Conservation (phyloP, 1,140 invertebrate genomes). For the Pogonus chalceus region DNA sequence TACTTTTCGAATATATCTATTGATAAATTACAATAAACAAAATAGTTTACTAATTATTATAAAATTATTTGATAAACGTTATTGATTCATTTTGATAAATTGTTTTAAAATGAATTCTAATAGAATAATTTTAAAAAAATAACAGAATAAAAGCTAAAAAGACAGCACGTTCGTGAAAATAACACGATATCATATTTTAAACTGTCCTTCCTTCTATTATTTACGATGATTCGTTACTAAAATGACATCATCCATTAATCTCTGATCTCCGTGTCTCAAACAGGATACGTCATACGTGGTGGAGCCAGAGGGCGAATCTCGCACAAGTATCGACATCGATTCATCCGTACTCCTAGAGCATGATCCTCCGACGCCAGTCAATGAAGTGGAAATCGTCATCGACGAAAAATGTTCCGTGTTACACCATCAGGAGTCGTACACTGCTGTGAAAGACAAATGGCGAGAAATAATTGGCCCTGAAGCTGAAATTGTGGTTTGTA, state of each 20-base stretch:
- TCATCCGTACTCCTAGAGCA: conserved; percentile 44
- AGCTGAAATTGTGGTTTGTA: conserved; percentile 62
- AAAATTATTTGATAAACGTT: no score
- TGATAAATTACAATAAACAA: no score
- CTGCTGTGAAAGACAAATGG: conserved; percentile 61
- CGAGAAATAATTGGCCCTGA: conserved; percentile 52
- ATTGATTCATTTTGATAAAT: no score
- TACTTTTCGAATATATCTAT: no score
- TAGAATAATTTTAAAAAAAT: no score
- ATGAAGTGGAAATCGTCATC: conserved; percentile 57
- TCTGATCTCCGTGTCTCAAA: not conserved
- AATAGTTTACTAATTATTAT: no score
- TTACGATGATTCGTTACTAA: not conserved
- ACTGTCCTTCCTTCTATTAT: no score
- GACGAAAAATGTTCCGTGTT: conserved; percentile 46
- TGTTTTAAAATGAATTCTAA: no score
- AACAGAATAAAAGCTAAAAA: no score
- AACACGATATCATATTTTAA: no score
- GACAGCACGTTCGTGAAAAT: no score
- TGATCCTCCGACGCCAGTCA: conserved; percentile 38
- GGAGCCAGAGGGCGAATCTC: conserved; percentile 55
- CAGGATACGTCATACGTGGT: conserved; percentile 41
- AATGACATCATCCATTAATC: not conserved
- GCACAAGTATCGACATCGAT: conserved; percentile 49
- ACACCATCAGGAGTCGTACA: conserved; percentile 46